phyloP scores from a whole-genome alignment of 2,113 vertebrate species.

The Otis tarda region DNA sequence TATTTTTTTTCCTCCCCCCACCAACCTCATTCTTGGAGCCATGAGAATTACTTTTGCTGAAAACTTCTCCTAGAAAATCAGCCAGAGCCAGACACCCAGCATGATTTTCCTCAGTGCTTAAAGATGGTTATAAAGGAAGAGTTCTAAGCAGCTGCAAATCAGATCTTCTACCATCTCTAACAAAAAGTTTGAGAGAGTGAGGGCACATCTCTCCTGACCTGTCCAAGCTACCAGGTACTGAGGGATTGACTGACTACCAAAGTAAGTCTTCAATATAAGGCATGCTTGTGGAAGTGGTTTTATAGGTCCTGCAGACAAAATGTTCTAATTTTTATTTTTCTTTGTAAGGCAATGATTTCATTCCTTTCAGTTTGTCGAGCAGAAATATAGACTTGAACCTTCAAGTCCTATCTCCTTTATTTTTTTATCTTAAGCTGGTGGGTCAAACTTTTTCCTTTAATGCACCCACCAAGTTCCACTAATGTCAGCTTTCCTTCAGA shows the following conservation, averaged over 20 bases:
- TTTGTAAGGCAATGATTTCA: background rate
- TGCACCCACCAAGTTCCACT: conserved; percentile 5
- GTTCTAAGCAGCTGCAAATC: background rate
- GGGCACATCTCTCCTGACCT: background rate
- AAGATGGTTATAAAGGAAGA: background rate
- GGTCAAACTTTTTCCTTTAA: conserved; percentile 43
- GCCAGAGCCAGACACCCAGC: background rate
- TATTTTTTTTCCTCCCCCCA: background rate
- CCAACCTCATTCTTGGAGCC: background rate
- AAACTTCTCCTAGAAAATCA: conserved; percentile 21
- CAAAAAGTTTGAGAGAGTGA: background rate
- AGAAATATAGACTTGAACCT: background rate
- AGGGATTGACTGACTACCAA: background rate
- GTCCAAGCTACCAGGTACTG: background rate
- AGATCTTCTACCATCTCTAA: background rate
- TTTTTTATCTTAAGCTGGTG: conserved; percentile 14
- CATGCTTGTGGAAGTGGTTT: background rate
- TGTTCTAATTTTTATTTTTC: background rate
- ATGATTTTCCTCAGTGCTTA: background rate
- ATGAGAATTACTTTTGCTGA: background rate
- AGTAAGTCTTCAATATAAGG: background rate
- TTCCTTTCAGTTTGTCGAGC: background rate
- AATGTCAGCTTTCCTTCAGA: conserved; percentile 50
- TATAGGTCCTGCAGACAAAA: background rate
- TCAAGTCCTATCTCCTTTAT: background rate